phyloP scores from a whole-genome alignment of 2,888 invertebrate genomes.

The Syrista parreyssii region DNA sequence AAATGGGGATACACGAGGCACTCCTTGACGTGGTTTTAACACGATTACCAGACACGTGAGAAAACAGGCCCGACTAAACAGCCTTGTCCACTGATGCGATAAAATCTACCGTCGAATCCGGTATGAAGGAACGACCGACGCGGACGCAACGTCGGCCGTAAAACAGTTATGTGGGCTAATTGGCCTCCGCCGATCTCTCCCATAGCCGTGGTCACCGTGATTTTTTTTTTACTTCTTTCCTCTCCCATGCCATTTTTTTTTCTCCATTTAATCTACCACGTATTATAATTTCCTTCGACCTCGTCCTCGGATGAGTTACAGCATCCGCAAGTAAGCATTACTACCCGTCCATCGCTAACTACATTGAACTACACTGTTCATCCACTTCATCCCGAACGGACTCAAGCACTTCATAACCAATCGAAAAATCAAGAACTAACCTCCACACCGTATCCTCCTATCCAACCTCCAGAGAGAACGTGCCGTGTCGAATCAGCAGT shows the following conservation, averaged over 20 bases:
- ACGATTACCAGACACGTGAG: constrained; percentile 43
- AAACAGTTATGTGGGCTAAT: constrained; percentile 57
- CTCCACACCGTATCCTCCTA: background rate
- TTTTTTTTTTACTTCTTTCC: background rate
- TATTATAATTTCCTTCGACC: constrained; percentile 43
- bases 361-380: constrained; percentile 25
- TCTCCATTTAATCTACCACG: constrained; percentile 11
- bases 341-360: constrained; percentile 57
- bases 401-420: background rate
- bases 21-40: background rate
- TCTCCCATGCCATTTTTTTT: background rate
- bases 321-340: constrained; percentile 55
- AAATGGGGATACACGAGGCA: background rate
- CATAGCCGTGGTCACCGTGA: background rate
- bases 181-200: constrained; percentile 39
- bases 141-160: constrained; percentile 41
- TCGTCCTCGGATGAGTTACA: constrained; percentile 54
- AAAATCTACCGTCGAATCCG: constrained; percentile 39
- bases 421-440: background rate
- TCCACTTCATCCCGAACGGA: background rate
- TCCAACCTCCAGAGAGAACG: background rate
- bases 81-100: constrained; percentile 41
- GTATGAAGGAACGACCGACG: background rate
- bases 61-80: constrained; percentile 43
- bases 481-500: background rate